Evolutionary conservation across 2,888 invertebrate species (phyloP), one percentile per base, ranked within the genome.

Genomic region (Stenotaenia linearis): DNA sequence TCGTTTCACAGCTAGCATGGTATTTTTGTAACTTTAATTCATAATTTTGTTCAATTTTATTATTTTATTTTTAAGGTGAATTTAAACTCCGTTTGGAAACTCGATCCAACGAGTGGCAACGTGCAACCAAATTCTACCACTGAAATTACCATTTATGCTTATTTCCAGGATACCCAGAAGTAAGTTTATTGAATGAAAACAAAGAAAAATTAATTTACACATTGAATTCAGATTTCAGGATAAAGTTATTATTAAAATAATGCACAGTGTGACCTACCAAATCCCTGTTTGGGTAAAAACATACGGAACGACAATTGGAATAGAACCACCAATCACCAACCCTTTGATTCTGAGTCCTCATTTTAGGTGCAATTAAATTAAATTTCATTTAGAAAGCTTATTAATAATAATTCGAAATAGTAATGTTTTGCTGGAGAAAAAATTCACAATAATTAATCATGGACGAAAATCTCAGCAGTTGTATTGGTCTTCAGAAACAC

Each of bases 261-360:
- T 85, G 37, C 87, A 89, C 82, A 87, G 89, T 79, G 86, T 87
- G 35, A 85, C 86, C 1, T 84, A 87, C 23, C 83, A 83, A 5
- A 85, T 88, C 18, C 88, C 89, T 5, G 83, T 92, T 50, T 87
- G 87, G 30, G 91, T 90, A 0, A 88, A 88, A 81, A 92, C 92
- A 15, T 86, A 89, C 69, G 93, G 93, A 2, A 90, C 91, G 0
- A 91, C 91, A 81, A 90, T 93, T 81, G 83, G 89, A 28, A 89
- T 90, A 15, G 89, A 90, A 74, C 91, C 92, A 0, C 85, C 87
- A 0, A 87, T 91, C 78, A 88, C 89, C 56, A 89, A 89, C 25
- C 86, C 84, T 23, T 87, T 91, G 77, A 85, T 90, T 81, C 88
- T 92, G 74, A 92, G 92, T 3, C 87, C 89, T 3, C 88, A 91